phyloP scores from a whole-genome alignment of 2,113 vertebrate species.

The Oncorhynchus mykiss region DNA sequence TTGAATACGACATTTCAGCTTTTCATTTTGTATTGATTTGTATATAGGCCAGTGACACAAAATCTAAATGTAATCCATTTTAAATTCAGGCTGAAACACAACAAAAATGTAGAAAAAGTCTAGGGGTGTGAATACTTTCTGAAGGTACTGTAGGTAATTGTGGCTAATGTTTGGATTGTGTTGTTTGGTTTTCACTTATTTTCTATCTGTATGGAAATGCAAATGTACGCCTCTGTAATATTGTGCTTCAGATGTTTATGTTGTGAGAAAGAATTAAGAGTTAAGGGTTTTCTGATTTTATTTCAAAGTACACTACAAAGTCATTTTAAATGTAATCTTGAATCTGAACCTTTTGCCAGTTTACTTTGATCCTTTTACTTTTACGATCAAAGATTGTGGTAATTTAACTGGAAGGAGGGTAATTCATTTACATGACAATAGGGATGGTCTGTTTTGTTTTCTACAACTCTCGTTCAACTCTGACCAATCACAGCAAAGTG shows the following conservation, averaged over 20 bases:
- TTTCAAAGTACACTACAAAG: not conserved
- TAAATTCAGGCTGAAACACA: no score
- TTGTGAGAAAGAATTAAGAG: conserved; percentile 26
- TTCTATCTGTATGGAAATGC: conserved; percentile 26
- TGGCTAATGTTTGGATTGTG: conserved; percentile 5
- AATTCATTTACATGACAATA: conserved; percentile 51
- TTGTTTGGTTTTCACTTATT: not conserved
- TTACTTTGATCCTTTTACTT: not conserved
- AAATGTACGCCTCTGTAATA: conserved; percentile 10
- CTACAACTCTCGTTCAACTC: conserved; percentile 41
- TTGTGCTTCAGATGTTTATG: conserved; percentile 16
- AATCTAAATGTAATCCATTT: no score
- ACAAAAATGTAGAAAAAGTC: no score
- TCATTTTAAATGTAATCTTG: not conserved
- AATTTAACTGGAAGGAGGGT: not conserved
- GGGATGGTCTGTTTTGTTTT: conserved; percentile 51
- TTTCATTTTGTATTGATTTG: no score
- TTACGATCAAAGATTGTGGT: not conserved
- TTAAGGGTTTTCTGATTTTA: conserved; percentile 4
- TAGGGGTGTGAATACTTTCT: no score
- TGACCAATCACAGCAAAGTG: conserved; percentile 68
- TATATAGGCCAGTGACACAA: no score
- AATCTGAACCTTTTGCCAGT: not conserved
- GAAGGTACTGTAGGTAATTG: conserved; percentile 5
- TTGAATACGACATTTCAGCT: no score